phyloP scores from a whole-genome alignment of 2,797 vertebrate genomes.

The Sebastes minor region DNA sequence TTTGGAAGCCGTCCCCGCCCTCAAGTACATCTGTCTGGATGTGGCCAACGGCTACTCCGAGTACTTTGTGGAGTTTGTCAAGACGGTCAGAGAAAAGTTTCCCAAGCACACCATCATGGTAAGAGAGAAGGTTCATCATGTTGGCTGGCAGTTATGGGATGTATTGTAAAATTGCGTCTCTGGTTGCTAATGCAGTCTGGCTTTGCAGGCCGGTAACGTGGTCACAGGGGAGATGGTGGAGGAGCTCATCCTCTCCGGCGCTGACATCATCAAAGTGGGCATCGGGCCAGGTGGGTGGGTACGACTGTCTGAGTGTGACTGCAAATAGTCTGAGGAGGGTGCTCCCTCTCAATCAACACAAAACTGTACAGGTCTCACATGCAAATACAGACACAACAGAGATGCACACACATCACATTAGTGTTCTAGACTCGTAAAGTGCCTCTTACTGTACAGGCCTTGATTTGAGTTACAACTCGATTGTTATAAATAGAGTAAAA shows the following conservation, averaged over 20 bases:
- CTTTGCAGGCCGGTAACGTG: conserved; percentile 93
- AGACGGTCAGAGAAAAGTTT: conserved; percentile 89
- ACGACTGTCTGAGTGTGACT: not conserved
- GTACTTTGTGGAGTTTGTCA: conserved; percentile 97
- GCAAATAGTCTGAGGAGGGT: not conserved
- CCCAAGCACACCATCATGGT: conserved; percentile 99
- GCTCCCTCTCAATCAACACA: not conserved
- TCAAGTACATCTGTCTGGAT: conserved; percentile 96
- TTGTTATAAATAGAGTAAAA: not conserved
- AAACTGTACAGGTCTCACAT: not conserved
- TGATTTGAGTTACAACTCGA: not conserved
- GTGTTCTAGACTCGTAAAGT: not conserved
- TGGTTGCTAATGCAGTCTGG: not conserved
- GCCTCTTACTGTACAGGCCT: not conserved
- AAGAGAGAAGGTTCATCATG: conserved; percentile 45
- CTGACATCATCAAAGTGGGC: conserved; percentile 99
- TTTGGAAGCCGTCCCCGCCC: conserved; percentile 88
- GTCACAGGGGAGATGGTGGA: conserved; percentile 99
- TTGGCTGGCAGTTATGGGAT: not conserved
- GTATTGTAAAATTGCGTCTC: not conserved
- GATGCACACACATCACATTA: not conserved
- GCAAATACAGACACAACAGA: not conserved
- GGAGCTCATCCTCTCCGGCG: conserved; percentile 96
- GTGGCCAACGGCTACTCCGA: conserved; percentile 99
- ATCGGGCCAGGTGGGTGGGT: conserved; percentile 92